Conservation (phyloP, 92 coral and sea anemone species). For the Plumapathes pennacea region DNA sequence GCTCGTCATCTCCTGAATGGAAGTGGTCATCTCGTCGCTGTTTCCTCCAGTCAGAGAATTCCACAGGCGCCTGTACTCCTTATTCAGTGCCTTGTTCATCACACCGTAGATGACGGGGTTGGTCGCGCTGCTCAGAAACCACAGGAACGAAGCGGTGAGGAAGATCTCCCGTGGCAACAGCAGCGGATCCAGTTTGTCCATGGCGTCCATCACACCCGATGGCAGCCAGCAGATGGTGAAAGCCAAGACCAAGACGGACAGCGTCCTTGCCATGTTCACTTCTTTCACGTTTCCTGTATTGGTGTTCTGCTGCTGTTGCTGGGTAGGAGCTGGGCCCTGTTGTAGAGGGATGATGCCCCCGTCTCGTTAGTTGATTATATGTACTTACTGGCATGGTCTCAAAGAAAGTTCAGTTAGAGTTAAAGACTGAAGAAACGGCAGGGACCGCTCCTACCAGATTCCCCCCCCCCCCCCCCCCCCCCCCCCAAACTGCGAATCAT, state of each 20-base stretch:
- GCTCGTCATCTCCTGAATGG: too few species aligned
- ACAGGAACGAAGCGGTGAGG: slow-evolving; percentile 23
- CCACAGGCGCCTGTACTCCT: slow-evolving; percentile 25
- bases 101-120: slow-evolving; percentile 37
- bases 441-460: too few species aligned
- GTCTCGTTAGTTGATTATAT: too few species aligned
- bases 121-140: slow-evolving; percentile 30
- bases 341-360: too few species aligned
- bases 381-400: too few species aligned
- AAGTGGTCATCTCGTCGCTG: too few species aligned
- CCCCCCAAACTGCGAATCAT: too few species aligned
- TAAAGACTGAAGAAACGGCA: too few species aligned
- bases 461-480: too few species aligned
- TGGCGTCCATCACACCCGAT: slow-evolving; percentile 36
- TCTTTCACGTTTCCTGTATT: slow-evolving; percentile 6
- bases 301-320: too few species aligned
- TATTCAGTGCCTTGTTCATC: slow-evolving; percentile 15
- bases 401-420: too few species aligned
- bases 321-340: too few species aligned
- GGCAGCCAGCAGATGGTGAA: slow-evolving; percentile 42
- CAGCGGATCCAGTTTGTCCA: slow-evolving; percentile 37
- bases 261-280: slow-evolving; percentile 27
- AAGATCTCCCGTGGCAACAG: slow-evolving; percentile 41
- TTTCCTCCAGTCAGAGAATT: not conserved
- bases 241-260: slow-evolving; percentile 20